These are phyloP conservation scores for Caerostris darwini DNA, from an alignment of 1,140 invertebrate species.

Conservation along the genomic window DNA sequence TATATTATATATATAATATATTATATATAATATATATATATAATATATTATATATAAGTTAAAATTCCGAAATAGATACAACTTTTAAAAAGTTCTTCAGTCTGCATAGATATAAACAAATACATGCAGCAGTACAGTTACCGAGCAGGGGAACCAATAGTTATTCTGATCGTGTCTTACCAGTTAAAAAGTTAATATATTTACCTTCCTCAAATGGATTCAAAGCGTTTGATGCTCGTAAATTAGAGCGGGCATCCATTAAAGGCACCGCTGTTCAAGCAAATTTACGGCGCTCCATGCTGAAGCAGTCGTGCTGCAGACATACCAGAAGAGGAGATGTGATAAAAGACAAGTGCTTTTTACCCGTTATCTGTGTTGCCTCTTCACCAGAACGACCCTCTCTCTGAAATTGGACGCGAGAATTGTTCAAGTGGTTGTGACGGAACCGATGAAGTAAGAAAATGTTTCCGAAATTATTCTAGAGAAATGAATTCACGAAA, in stretches of 20 bases:
- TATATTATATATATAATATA: too few relatives aligned
- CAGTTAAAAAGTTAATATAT: not conserved
- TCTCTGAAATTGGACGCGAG: not conserved
- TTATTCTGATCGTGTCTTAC: not conserved
- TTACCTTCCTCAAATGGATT: not conserved
- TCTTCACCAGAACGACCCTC: not conserved
- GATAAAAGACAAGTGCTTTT: not conserved
- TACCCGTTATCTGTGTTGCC: not conserved
- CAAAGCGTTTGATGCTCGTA: not conserved
- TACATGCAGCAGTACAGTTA: not conserved
- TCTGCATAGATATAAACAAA: too few relatives aligned
- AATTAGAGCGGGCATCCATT: not conserved
- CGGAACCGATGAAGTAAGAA: not conserved
- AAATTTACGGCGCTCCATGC: not conserved
- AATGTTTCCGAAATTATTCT: not conserved
- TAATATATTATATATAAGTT: too few relatives aligned
- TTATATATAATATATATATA: too few relatives aligned
- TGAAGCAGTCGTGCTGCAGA: not conserved
- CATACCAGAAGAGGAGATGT: not conserved
- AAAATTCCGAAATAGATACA: too few relatives aligned
- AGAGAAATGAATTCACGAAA: too few relatives aligned
- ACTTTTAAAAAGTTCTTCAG: too few relatives aligned
- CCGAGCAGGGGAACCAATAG: not conserved
- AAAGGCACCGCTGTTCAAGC: conserved; percentile 18
- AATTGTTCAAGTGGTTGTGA: not conserved